These are phyloP conservation scores for Tenthredo notha DNA, from an alignment of 2,888 invertebrate genomes.

Conservation along the genomic window DNA sequence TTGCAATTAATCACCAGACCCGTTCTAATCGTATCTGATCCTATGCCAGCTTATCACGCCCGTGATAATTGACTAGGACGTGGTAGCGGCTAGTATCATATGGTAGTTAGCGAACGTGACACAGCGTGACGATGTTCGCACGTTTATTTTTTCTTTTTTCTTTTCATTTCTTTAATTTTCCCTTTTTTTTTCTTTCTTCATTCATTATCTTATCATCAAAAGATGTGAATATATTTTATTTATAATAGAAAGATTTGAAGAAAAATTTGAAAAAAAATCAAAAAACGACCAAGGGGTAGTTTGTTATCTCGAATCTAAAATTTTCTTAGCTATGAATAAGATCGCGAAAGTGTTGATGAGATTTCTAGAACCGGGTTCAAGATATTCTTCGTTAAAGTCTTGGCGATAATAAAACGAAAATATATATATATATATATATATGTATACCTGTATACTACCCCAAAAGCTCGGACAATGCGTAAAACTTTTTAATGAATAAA, in stretches of 20 bases:
- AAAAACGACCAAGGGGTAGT: background rate
- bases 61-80: conserved; percentile 65
- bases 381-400: background rate
- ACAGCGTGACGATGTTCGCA: conserved; percentile 36
- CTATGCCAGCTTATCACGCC: conserved; percentile 61
- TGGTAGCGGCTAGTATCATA: conserved; percentile 55
- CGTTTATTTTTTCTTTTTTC: background rate
- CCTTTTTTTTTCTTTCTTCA: too few relatives aligned
- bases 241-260: background rate
- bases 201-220: background rate
- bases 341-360: background rate
- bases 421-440: too few relatives aligned
- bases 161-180: too few relatives aligned
- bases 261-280: too few relatives aligned
- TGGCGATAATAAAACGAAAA: background rate
- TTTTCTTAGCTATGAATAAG: background rate
- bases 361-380: background rate
- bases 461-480: conserved; percentile 24
- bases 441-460: background rate
- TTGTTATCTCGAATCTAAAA: background rate
- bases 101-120: conserved; percentile 28
- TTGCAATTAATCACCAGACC: conserved; percentile 64
- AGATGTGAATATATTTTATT: background rate
- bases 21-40: conserved; percentile 61
- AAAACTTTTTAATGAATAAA: conserved; percentile 33